Evolutionary conservation across 2,888 invertebrate species (phyloP), one percentile per base, ranked within the genome.

Genomic region (Pollenia griseotomentosa): DNA sequence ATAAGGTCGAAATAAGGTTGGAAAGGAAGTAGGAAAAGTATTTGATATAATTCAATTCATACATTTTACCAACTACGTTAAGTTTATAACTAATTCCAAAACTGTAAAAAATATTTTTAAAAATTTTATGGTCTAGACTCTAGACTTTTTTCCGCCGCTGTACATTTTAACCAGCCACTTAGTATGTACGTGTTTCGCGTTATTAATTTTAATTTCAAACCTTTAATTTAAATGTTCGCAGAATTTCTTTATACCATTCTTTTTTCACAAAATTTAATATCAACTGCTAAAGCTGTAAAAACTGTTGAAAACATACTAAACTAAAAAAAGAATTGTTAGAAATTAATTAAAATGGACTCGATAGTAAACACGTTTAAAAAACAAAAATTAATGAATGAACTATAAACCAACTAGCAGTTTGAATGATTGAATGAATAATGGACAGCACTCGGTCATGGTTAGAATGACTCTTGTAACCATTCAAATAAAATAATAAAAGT

Each of bases 401-500:
- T 6, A 44, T 12, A 23, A 59, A 61, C 11, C 42, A 80, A 12
- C 23, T 10, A n/a, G 19, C 12, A 23, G n/a, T 7, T 16, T 42
- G 51, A 33, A 33, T 59, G 23, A 65, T 16, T 23, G 77, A 70
- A 23, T 82, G 14, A 74, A 11, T 19, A 44, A 42, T 19, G 57
- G 44, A 57, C 51, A 44, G 70, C 57, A 57, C 11, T 79, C 66
- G 66, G 84, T 79, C 83, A 84, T 66, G 84, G 84, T 79, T 79
- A 73, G 71, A 57, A 61, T 14, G 79, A 79, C 40, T 63, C 11
- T 78, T 79, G 65, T 78, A 73, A 78, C 16, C 23, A 73, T 83
- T 73, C 66, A 66, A 79, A 84, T 66, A 46, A n/a, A 83, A 75
- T 75, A 83, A 79, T 46, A 59, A 84, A 61, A 66, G 73, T 68